These are phyloP conservation scores for Drosophila pseudoananassae DNA, from an alignment of 1,140 invertebrate species.

Conservation along the genomic window DNA sequence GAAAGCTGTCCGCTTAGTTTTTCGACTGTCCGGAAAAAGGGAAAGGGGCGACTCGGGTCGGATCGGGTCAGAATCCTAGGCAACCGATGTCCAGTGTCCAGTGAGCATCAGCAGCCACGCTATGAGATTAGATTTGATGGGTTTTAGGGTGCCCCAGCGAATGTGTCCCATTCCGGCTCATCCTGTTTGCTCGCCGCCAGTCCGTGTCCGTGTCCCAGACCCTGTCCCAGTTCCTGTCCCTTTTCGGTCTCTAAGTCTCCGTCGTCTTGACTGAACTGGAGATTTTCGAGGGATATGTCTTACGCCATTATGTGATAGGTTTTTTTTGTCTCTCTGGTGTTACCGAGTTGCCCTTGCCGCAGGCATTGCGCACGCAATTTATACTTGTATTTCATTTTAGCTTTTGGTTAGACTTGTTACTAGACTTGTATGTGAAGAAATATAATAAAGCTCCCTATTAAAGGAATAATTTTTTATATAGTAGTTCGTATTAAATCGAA, in stretches of 20 bases:
- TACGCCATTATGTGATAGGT: conserved; percentile 48
- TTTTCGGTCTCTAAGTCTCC: conserved; percentile 21
- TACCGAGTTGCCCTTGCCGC: conserved; percentile 31
- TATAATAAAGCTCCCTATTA: not conserved
- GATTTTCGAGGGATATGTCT: conserved; percentile 57
- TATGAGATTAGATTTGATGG: conserved; percentile 80
- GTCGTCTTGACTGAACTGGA: conserved; percentile 10
- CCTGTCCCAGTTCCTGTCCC: conserved; percentile 11
- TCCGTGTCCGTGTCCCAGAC: conserved; percentile 22
- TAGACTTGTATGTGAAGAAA: not conserved
- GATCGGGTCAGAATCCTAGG: conserved; percentile 51
- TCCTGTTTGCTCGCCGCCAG: conserved; percentile 17
- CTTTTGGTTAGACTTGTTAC: conserved; percentile 5
- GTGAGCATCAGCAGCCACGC: conserved; percentile 73
- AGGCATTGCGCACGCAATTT: conserved; percentile 42
- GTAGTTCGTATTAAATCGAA: too few relatives aligned
- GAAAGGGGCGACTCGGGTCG: conserved; percentile 1
- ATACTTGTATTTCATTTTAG: conserved; percentile 54
- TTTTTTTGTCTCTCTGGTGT: conserved; percentile 16
- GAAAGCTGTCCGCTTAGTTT: conserved; percentile 75
- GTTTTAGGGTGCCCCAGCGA: conserved; percentile 70
- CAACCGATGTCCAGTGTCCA: conserved; percentile 58
- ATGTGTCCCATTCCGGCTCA: conserved; percentile 41
- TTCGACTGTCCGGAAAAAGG: conserved; percentile 33
- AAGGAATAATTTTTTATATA: not conserved